phyloP scores from a whole-genome alignment of 1,140 invertebrate species.

The Brachionus manjavacas region DNA sequence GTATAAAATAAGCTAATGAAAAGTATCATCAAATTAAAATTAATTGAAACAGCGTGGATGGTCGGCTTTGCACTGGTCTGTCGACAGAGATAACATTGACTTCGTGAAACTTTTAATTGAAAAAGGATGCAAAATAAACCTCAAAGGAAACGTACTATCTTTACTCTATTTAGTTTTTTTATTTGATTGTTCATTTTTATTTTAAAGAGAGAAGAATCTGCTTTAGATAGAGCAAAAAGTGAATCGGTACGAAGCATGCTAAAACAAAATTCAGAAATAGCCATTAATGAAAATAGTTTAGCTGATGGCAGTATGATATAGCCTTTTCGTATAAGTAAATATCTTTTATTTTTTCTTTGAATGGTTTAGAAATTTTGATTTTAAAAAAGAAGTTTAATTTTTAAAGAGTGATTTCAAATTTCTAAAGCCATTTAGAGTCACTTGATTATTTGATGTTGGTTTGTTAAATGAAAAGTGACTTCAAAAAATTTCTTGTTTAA shows the following conservation, averaged over 20 bases:
- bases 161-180: not conserved
- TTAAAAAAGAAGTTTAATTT: not conserved
- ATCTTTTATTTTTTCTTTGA: not conserved
- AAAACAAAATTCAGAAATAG: conserved; percentile 10
- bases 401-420: not conserved
- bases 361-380: not conserved
- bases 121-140: conserved; percentile 36
- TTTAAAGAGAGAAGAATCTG: conserved; percentile 14
- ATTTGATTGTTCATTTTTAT: not conserved
- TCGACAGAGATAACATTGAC: conserved; percentile 52
- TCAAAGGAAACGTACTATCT: conserved; percentile 29
- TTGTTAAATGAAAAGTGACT: not conserved
- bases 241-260: conserved; percentile 37
- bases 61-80: conserved; percentile 57
- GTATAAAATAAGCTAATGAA: not conserved
- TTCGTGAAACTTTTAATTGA: conserved; percentile 54
- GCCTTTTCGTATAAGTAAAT: not conserved
- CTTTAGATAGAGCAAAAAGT: conserved; percentile 39
- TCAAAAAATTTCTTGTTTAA: not conserved
- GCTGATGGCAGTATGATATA: not conserved
- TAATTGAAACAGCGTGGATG: conserved; percentile 52
- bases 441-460: not conserved
- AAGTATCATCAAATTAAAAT: not conserved
- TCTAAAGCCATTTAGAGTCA: not conserved
- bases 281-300: not conserved